Base-by-base conservation (phyloP, 2,888 invertebrate species). In the Dyspetes luteomarginatus region DNA sequence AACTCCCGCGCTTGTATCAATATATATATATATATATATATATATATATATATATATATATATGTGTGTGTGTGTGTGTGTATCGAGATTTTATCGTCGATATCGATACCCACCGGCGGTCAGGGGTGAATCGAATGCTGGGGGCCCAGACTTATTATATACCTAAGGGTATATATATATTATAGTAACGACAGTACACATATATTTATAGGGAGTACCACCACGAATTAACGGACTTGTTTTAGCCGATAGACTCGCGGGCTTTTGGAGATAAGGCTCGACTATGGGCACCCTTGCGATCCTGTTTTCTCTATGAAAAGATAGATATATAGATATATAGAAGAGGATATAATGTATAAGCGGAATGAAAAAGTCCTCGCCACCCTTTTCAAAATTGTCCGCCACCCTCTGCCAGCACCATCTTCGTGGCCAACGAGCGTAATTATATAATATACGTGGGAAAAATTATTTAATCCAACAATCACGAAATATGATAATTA, bases 11-110 rank as follows among this genome's bases (percentile, higher is more conserved):
- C 45, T 52, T 45, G 24, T 64, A 52, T 43, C 82, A 83, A 41
- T 7, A n/a, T 84, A 64, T 68, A 65, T 68, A 52, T 82, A 82
- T 43, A 12, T 45, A 22, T 36, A 48, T 82, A 73, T 84, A 72
- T 83, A 78, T 81, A 75, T 84, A 75, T 62, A 85, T 65, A 78
- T 84, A 64, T 68, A 65, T 68, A 52, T 82, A 82, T 43, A 12
- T 45, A 22, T 36, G 43, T 82, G 71, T 84, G 74, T 83, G 78
- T 81, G 77, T 84, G 77, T 62, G 85, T 65, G 55, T 85, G 82
- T 85, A 87, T 90, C 88, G 87, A 88, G 90, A 91, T 91, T 90
- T 91, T 89, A 91, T 92, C 91, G 87, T 85, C 75, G 90, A 88
- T 88, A 91, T 90, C 88, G 90, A 90, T 91, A 89, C 75, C 82